phyloP scores from a whole-genome alignment of 2,888 invertebrate genomes.

The Carabus problematicus region DNA sequence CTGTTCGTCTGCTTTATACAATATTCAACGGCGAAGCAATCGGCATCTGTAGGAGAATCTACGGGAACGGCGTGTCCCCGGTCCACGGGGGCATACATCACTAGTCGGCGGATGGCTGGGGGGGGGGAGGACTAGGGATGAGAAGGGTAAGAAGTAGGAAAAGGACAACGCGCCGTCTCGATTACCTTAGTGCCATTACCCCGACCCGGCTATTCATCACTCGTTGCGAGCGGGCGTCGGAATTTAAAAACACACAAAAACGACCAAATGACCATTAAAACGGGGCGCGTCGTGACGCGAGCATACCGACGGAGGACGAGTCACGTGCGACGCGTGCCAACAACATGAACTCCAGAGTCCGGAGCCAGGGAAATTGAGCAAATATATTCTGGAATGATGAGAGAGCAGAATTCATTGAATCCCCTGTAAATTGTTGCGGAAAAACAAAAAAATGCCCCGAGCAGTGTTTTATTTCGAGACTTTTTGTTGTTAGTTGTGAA shows the following conservation, averaged over 20 bases:
- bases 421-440: too few species aligned
- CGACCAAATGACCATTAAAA: constrained; percentile 45
- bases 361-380: constrained; percentile 24
- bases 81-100: constrained; percentile 22
- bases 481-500: too few species aligned
- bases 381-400: constrained; percentile 3
- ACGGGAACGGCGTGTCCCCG: constrained; percentile 27
- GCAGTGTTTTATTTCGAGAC: too few species aligned
- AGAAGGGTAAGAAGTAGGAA: neutral
- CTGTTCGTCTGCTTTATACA: constrained; percentile 44
- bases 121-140: neutral
- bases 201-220: constrained; percentile 44
- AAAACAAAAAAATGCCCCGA: too few species aligned
- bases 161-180: constrained; percentile 23
- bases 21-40: constrained; percentile 45
- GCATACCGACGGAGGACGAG: constrained; percentile 20
- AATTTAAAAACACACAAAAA: constrained; percentile 46
- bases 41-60: constrained; percentile 41
- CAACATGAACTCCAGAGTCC: neutral
- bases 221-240: constrained; percentile 33
- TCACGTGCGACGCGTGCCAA: constrained; percentile 38
- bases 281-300: constrained; percentile 9
- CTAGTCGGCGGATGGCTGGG: neutral
- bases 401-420: too few species aligned
- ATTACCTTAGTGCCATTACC: constrained; percentile 46